Evolutionary conservation across 2,113 vertebrate genomes (phyloP), one percentile per base, ranked within the genome.

Genomic region (Psophia crepitans): DNA sequence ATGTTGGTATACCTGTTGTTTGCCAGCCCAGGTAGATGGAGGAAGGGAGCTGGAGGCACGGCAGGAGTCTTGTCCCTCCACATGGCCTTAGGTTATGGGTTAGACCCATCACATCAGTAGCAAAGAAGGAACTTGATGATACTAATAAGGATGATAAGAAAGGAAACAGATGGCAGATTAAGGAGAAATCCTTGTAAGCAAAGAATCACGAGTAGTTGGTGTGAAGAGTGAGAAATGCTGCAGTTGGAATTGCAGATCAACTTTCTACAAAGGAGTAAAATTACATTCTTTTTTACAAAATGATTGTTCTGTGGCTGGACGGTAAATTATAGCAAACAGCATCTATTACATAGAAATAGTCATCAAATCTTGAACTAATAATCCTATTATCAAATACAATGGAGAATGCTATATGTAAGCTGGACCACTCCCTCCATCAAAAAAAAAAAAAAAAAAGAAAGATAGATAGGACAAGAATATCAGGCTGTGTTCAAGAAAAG

Each of bases 361-460:
- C 12, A 82, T 19, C 12, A 71, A 66, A 70, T 51, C 32, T 75
- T 49, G 30, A 83, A 44, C 8, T 26, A 58, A 8, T 43, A 57
- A 60, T 61, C 82, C 14, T 37, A 73, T 35, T 32, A 51, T 39
- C 1, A 79, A 79, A 63, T 61, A 54, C 19, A 70, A 30, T 20
- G 4, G 14, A 64, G 20, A 87, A 51, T 8, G 6, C 5, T 51
- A 6, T 22, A 13, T 35, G 8, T 32, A 48, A 83, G 23, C 4
- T 63, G 22, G 16, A 33, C 16, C 8, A 5, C 7, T 2, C 9
- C 7, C 7, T 9, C 19, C 11, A 8, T 10, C 27, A 7, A 13
- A 15, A 22, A 10, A 2, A 20, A 35, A 14, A 6, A 6, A 35
- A 17, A 2, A 3, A 35, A 37, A 9, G 0, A 43, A 11, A 57